Evolutionary conservation across 2,797 vertebrate species (phyloP), one percentile per base, ranked within the genome.

Genomic region (Trachops cirrhosus): DNA sequence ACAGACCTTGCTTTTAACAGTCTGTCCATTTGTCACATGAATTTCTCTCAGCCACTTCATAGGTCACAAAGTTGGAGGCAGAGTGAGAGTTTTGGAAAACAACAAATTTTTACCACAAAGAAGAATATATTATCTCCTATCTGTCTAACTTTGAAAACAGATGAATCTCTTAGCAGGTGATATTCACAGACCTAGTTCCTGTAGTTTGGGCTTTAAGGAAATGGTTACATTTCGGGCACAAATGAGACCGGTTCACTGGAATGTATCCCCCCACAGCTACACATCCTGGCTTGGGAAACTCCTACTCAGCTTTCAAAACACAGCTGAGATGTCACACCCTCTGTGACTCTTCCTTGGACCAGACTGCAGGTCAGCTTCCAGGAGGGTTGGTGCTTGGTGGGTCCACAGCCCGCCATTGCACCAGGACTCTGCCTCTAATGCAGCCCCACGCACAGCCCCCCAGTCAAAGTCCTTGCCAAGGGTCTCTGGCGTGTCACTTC

Each of bases 121-220:
- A 79, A 97, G 95, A 71, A 77, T 46, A 95, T 9, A 22, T 21
- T 89, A 97, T 97, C 91, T 90, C 44, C 5, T 92, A 19, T 39
- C 21, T 92, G 22, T 39, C 21, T 86, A 59, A 84, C 41, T 83
- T 70, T 83, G 68, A 67, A 29, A 70, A 95, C 96, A 93, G 32
- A 59, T 94, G 34, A 96, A 96, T 39, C 6, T 74, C 64, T 78
- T 39, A 78, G 93, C 67, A 86, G 86, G 85, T 88, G 77, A 96
- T 96, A 57, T 68, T 97, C 73, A 71, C 71, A 97, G 70, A 71
- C 78, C 89, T 34, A 68, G 54, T 68, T 67, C 8, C 39, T 44
- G 70, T 88, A 41, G 44, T n/a, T 34, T 74, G 46, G 52, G 14
- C 50, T 89, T 70, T 95, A 87, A 57, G 83, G 86, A 95, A 29